Evolutionary conservation across 2,888 invertebrate genomes (phyloP).

Genomic region (Caenorhabditis japonica): DNA sequence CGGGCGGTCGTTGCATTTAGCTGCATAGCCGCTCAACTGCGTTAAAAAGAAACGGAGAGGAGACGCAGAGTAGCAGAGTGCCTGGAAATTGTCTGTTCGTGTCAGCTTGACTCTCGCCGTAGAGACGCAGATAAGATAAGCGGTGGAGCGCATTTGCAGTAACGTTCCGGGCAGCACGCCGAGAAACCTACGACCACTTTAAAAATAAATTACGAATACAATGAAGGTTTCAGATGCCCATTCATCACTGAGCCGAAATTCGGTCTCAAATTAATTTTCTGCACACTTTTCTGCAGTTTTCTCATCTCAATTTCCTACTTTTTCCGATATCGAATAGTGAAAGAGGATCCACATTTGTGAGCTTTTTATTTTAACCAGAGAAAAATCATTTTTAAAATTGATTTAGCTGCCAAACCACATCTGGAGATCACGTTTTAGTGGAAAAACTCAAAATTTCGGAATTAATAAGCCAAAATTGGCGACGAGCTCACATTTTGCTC

Average conservation of each 20-base stretch:
- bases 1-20: too few relatives aligned
- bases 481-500: constrained; percentile 10
- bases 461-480: not conserved
- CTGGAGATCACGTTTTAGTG: not conserved
- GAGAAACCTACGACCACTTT: too few relatives aligned
- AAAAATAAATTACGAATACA: too few relatives aligned
- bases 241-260: constrained; percentile 12
- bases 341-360: constrained; percentile 5
- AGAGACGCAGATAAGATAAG: too few relatives aligned
- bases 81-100: too few relatives aligned
- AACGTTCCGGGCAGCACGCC: too few relatives aligned
- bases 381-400: not conserved
- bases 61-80: too few relatives aligned
- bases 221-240: constrained; percentile 18
- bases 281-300: not conserved
- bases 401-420: constrained; percentile 11
- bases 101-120: too few relatives aligned
- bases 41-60: too few relatives aligned
- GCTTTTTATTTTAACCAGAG: not conserved
- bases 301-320: constrained; percentile 6
- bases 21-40: too few relatives aligned
- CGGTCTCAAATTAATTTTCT: constrained; percentile 2
- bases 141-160: too few relatives aligned
- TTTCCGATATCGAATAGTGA: constrained; percentile 24
- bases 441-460: not conserved